phyloP scores from a whole-genome alignment of 2,113 vertebrate genomes.

The Apodemus speciosus region DNA sequence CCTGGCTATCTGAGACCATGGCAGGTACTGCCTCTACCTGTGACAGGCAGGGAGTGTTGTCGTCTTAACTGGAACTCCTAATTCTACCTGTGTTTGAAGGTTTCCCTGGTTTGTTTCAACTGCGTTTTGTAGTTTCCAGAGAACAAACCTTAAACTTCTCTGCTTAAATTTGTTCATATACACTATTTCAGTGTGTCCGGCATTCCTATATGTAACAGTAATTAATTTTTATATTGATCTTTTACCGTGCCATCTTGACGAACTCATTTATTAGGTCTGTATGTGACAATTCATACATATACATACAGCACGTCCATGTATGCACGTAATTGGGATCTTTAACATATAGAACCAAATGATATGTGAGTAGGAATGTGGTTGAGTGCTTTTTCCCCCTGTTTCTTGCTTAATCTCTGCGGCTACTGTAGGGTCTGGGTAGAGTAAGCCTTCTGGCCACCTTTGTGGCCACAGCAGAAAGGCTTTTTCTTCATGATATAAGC shows the following conservation, averaged over 20 bases:
- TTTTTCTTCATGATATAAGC: neutral
- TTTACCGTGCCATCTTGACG: neutral
- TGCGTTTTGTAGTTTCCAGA: neutral
- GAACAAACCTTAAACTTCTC: neutral
- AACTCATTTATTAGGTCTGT: neutral
- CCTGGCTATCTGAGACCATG: neutral
- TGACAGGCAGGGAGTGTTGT: accelerated
- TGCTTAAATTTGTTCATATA: neutral
- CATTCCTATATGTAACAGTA: neutral
- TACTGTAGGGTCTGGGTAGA: neutral
- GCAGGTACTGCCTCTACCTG: neutral
- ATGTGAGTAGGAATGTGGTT: neutral
- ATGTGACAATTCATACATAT: no score
- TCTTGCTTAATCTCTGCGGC: neutral
- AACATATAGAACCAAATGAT: neutral
- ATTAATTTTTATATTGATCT: neutral
- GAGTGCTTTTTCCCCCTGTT: neutral
- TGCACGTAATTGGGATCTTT: neutral
- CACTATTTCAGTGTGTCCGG: neutral
- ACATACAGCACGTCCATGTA: no score
- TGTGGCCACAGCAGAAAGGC: neutral
- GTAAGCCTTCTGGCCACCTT: no score
- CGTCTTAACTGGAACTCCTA: neutral
- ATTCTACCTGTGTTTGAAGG: neutral
- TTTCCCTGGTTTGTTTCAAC: neutral